Base-by-base conservation (phyloP, 2,888 invertebrate species). In the Hypercompe scribonia region DNA sequence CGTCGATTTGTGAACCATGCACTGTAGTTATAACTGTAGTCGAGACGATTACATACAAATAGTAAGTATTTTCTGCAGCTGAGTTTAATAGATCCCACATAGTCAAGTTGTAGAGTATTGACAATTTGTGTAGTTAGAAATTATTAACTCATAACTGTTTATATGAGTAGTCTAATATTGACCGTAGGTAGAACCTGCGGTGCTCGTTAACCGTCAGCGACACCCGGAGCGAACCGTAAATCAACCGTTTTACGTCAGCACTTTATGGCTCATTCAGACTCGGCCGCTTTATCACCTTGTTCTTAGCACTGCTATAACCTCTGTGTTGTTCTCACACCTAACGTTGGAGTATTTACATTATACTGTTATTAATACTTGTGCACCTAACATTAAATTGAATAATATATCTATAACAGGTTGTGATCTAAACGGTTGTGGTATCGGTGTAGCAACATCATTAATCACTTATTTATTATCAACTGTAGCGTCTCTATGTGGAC, bases 241-340 rank as follows among this genome's bases (percentile, higher is more conserved):
- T 90, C 89, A 89, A 85, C 84, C 77, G 86, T 87, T 87, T 88
- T 88, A 88, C 85, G 86, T 89, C 89, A 89, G 86, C 89, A 89
- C 87, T 90, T 90, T 90, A 90, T 90, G 88, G 89, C 89, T 89
- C 88, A 89, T 89, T 88, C 89, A 82, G 84, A 74, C 81, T 86
- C 83, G 83, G 83, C 74, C 82, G 84, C 84, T 90, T 90, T 90
- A 90, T 89, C 89, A 86, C 88, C 89, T 85, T 86, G 89, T 87
- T 86, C 86, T 84, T 82, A 83, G 78, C 83, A 73, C 82, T 83
- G 81, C 79, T 76, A 85, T 86, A 84, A 82, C 87, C 82, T 82
- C 80, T 81, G 70, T 73, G 74, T 79, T 74, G 68, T 82, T 70
- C 75, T 80, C 74, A 80, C 75, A 73, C 73, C 42, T 70, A 65